Percentiles rank a stretch among this genome's conserved stretches.
phyloP scores from a whole-genome alignment of 2,888 invertebrate species.

The Agrochola litura region DNA sequence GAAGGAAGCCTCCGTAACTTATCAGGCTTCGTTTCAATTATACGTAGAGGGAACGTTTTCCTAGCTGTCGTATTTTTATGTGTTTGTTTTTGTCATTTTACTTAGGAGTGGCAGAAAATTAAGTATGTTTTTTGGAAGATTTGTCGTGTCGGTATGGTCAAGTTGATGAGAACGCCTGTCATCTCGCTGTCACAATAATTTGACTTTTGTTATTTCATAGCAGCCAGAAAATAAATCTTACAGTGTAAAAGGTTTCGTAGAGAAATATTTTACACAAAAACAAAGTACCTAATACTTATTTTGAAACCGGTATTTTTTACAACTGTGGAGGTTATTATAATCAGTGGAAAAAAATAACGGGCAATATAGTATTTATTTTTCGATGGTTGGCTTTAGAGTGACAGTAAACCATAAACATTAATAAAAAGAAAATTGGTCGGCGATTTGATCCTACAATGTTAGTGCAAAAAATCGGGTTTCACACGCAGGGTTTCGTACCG shows the following conservation, averaged over 20 bases:
- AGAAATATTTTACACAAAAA: no score
- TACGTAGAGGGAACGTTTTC: slow-evolving; percentile 41
- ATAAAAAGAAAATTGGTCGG: no score
- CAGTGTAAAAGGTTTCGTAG: background rate
- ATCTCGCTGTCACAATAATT: background rate
- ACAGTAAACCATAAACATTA: no score
- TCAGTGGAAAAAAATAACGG: no score
- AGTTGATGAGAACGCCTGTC: background rate
- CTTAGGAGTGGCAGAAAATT: background rate
- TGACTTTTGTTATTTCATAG: background rate
- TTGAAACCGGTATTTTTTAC: no score
- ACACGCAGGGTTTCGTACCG: no score
- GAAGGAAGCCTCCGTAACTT: slow-evolving; percentile 50
- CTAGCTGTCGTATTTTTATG: slow-evolving; percentile 9
- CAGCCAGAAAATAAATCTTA: background rate
- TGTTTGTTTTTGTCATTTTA: slow-evolving; percentile 19
- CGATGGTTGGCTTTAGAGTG: no score
- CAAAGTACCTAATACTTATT: no score
- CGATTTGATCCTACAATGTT: no score
- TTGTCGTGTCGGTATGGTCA: background rate
- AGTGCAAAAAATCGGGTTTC: no score
- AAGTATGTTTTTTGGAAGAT: background rate
- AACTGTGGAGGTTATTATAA: no score
- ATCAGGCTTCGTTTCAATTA: slow-evolving; percentile 62
- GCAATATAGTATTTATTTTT: no score